A percentile compares a stretch with the other conserved stretches of the same genome.
phyloP scores from a whole-genome alignment of 2,797 vertebrate genomes.

The Pelobates cultripes region DNA sequence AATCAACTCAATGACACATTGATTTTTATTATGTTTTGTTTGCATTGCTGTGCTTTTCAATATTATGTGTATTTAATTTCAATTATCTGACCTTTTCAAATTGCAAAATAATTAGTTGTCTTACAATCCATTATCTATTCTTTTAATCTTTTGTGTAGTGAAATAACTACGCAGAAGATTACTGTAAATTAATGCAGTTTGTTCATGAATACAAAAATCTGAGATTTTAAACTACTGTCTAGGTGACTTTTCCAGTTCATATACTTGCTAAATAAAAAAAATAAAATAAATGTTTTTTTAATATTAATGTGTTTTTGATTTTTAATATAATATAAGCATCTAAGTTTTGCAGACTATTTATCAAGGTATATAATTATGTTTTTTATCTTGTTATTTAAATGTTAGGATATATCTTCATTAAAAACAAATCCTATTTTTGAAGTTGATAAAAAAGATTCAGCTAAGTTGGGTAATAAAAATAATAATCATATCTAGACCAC shows the following conservation, averaged over 20 bases:
- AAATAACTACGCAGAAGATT: slow-evolving; percentile 31
- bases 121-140: slow-evolving; percentile 52
- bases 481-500: no score
- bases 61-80: slow-evolving; percentile 64
- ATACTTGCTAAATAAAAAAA: not conserved
- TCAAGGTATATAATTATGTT: no score
- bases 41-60: slow-evolving; percentile 52
- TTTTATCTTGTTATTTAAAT: no score
- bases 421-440: no score
- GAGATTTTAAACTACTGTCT: not conserved
- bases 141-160: slow-evolving; percentile 42
- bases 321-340: no score
- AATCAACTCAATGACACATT: slow-evolving; percentile 54
- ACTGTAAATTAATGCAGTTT: slow-evolving; percentile 29
- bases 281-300: no score
- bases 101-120: slow-evolving; percentile 60
- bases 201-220: not conserved
- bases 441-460: no score
- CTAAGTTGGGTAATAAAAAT: no score
- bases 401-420: no score
- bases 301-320: no score
- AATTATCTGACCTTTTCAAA: slow-evolving; percentile 62
- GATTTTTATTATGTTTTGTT: slow-evolving; percentile 60
- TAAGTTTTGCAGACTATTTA: no score
- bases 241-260: not conserved